A percentile compares a stretch with the other conserved stretches of the same genome.
Conservation (phyloP, 2,113 vertebrate genomes). For the Xerus inauris region DNA sequence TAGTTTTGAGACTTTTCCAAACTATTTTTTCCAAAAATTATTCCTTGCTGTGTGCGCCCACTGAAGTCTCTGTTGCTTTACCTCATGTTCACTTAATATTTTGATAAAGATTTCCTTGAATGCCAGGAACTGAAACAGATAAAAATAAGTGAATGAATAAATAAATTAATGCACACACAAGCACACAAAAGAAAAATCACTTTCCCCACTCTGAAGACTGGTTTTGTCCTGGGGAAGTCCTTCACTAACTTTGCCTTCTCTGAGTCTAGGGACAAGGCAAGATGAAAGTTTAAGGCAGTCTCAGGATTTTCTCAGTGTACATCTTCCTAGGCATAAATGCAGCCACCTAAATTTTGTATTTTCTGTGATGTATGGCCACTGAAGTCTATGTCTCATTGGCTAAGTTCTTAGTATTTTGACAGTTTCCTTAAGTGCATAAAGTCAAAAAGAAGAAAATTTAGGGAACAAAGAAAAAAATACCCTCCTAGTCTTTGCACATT, state of each 20-base stretch:
- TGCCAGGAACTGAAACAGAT: not conserved
- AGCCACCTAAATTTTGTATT: not conserved
- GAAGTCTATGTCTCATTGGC: not conserved
- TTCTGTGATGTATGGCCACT: not conserved
- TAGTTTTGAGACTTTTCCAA: not conserved
- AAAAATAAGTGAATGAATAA: too few relatives aligned
- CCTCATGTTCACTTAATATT: not conserved
- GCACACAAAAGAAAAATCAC: not conserved
- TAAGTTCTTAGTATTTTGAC: slow-evolving; percentile 3
- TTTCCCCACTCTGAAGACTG: not conserved
- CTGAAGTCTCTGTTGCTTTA: not conserved
- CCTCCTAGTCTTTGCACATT: not conserved
- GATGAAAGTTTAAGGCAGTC: not conserved
- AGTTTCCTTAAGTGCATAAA: not conserved
- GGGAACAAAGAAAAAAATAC: not conserved
- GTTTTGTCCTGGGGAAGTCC: not conserved
- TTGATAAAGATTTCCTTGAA: not conserved
- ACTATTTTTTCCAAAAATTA: not conserved
- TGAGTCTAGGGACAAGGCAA: not conserved
- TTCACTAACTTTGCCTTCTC: not conserved
- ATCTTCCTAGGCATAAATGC: not conserved
- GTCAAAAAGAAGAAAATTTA: not conserved
- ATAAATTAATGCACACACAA: not conserved
- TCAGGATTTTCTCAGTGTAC: not conserved
- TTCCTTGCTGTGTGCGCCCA: not conserved